These are phyloP conservation scores for Lepus townsendii DNA, from an alignment of 2,797 vertebrate species.

Conservation along the genomic window DNA sequence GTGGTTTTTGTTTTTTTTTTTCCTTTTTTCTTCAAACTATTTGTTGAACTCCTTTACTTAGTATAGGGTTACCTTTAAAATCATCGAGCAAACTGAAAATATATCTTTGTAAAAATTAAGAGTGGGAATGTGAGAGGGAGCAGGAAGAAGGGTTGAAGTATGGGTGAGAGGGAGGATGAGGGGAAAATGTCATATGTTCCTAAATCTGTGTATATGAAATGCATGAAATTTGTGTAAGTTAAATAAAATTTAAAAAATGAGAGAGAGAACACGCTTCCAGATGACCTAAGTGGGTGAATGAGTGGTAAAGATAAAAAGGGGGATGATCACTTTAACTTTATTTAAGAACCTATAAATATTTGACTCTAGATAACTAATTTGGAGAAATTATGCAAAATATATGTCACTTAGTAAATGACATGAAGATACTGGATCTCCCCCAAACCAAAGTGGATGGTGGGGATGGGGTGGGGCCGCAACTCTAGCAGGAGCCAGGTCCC, in stretches of 20 bases:
- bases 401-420: background rate
- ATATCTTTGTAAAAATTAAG: too few relatives aligned
- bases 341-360: background rate
- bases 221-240: background rate
- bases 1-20: too few relatives aligned
- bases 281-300: background rate
- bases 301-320: background rate
- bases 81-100: too few relatives aligned
- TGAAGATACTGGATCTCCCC: background rate
- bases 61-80: too few relatives aligned
- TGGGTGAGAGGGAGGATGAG: too few relatives aligned
- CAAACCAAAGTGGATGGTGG: background rate
- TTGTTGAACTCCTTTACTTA: too few relatives aligned
- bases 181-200: too few relatives aligned
- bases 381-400: background rate
- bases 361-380: background rate
- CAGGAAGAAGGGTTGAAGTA: too few relatives aligned
- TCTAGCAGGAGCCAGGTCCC: rapidly evolving
- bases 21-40: too few relatives aligned
- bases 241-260: background rate
- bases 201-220: background rate
- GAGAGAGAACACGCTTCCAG: background rate
- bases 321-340: background rate
- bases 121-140: too few relatives aligned
- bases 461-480: background rate